These are phyloP conservation scores for Microcebus tavaratra DNA, from an alignment of 2,113 vertebrate species.

Conservation along the genomic window DNA sequence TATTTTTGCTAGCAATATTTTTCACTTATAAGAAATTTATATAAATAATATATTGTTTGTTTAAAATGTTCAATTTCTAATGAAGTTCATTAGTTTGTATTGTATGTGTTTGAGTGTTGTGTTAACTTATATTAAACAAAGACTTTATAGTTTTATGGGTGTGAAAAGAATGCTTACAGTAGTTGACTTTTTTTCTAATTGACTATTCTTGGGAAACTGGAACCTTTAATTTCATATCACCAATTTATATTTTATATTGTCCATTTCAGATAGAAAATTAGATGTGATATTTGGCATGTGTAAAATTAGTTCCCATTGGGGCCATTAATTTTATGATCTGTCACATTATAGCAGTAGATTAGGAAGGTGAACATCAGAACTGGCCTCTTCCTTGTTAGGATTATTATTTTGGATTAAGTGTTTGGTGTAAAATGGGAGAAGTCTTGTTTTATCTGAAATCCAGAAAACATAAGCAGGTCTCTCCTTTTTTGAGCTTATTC, in stretches of 20 bases:
- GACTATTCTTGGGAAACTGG: background rate
- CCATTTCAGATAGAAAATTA: background rate
- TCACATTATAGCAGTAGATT: background rate
- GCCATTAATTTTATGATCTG: background rate
- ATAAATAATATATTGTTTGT: constrained; percentile 32
- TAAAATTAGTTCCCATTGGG: background rate
- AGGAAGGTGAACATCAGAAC: background rate
- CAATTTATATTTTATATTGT: background rate
- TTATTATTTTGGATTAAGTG: background rate
- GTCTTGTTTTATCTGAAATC: background rate
- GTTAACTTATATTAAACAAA: constrained; percentile 50
- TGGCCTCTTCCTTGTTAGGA: background rate
- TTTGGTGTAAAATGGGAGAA: background rate
- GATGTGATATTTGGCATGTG: background rate
- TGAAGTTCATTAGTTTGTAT: background rate
- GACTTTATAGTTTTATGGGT: background rate
- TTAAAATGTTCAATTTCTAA: constrained; percentile 28
- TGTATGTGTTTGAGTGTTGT: constrained; percentile 61
- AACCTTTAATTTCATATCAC: background rate
- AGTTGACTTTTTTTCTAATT: constrained; percentile 13
- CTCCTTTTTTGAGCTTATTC: background rate
- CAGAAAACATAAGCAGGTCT: background rate
- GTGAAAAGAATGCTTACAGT: background rate
- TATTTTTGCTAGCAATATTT: background rate
- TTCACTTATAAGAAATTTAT: constrained; percentile 61